Percentiles rank a stretch among this genome's conserved stretches.
These are phyloP conservation scores for Leptinotarsa undecemlineata DNA, from an alignment of 1,140 invertebrate species.

Conservation along the genomic window DNA sequence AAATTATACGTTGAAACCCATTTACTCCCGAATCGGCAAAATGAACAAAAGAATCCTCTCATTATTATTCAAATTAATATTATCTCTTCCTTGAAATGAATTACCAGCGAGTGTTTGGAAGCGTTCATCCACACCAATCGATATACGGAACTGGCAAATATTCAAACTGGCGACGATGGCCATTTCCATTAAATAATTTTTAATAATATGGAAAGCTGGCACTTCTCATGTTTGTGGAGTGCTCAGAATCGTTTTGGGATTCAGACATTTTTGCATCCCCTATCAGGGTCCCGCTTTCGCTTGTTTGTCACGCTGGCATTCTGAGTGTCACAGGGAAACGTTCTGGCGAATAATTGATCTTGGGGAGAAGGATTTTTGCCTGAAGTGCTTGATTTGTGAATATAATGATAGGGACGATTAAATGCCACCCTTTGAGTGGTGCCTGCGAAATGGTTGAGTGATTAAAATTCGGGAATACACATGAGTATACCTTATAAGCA, in stretches of 20 bases:
- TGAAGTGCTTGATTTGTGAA: background rate
- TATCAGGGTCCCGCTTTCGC: background rate
- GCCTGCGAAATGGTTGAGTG: background rate
- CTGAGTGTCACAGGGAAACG: background rate
- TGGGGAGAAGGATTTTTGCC: background rate
- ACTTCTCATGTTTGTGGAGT: conserved; percentile 3
- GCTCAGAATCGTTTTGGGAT: background rate
- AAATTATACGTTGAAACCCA: background rate
- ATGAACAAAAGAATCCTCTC: background rate
- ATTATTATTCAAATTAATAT: conserved; percentile 9
- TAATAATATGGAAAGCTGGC: conserved; percentile 5
- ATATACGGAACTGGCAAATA: background rate
- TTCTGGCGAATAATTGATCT: conserved; percentile 2
- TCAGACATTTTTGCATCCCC: background rate
- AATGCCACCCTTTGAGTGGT: background rate
- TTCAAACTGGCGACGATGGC: conserved; percentile 1
- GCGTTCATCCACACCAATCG: background rate
- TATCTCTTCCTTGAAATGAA: conserved; percentile 5
- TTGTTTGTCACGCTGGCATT: background rate
- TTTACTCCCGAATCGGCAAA: background rate
- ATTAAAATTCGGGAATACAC: too few species aligned
- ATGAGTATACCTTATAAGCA: too few species aligned
- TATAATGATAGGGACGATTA: background rate
- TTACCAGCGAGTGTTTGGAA: background rate
- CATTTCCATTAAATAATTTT: conserved; percentile 7